Percentiles rank a stretch among this genome's conserved stretches.
Evolutionary conservation across 2,888 invertebrate species (phyloP).

Genomic region (Thymelicus lineola): DNA sequence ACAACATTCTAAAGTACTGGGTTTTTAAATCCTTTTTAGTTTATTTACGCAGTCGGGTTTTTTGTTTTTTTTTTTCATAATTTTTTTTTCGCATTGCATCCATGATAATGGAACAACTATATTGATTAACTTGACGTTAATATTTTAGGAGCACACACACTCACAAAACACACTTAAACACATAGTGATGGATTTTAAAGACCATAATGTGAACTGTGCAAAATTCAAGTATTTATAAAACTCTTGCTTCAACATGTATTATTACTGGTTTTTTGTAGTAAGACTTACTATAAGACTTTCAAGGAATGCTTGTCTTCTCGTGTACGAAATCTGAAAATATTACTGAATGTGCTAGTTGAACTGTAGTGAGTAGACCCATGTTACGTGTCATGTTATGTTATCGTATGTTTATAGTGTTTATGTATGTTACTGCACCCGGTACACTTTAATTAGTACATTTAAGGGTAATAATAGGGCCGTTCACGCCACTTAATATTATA

Average conservation of each 20-base stretch:
- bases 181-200: too few relatives aligned
- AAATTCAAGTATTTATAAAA: background rate
- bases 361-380: constrained; percentile 64
- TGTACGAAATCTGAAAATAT: constrained; percentile 72
- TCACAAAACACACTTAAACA: too few relatives aligned
- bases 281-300: background rate
- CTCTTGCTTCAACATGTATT: background rate
- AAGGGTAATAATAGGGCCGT: constrained; percentile 4
- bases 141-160: too few relatives aligned
- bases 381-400: constrained; percentile 49
- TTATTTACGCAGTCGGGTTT: too few relatives aligned
- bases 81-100: too few relatives aligned
- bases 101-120: too few relatives aligned
- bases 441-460: constrained; percentile 79
- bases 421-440: constrained; percentile 54
- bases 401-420: constrained; percentile 57
- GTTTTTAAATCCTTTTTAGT: too few relatives aligned
- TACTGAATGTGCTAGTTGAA: constrained; percentile 79
- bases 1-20: too few relatives aligned
- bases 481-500: background rate
- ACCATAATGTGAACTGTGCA: too few relatives aligned
- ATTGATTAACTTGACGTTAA: too few relatives aligned
- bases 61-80: too few relatives aligned
- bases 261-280: background rate
- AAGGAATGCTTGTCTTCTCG: constrained; percentile 1